phyloP scores from a whole-genome alignment of 2,797 vertebrate species.

The Myotis planiceps region DNA sequence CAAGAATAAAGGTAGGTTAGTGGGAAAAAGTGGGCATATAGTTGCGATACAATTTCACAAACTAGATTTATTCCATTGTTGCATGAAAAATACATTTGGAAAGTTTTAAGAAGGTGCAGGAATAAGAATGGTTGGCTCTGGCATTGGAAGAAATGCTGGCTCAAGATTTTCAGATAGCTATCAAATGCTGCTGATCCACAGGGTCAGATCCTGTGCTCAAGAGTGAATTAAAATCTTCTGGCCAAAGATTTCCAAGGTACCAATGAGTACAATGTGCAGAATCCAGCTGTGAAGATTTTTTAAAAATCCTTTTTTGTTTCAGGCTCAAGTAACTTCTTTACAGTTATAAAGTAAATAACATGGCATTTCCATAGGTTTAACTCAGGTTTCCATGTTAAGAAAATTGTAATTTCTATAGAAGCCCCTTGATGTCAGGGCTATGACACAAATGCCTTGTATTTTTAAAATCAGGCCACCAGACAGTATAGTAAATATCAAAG shows the following conservation, averaged over 20 bases:
- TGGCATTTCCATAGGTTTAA: slow-evolving; percentile 42
- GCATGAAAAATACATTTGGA: slow-evolving; percentile 37
- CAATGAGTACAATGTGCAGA: slow-evolving; percentile 9
- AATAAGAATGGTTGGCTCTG: slow-evolving; percentile 13
- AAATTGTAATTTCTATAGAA: slow-evolving; percentile 61
- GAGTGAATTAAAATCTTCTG: slow-evolving; percentile 52
- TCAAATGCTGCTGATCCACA: slow-evolving; percentile 27
- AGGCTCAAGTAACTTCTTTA: slow-evolving; percentile 46
- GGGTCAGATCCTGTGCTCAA: slow-evolving; percentile 27
- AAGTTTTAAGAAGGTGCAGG: slow-evolving; percentile 52
- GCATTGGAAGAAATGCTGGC: not conserved
- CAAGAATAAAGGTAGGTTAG: slow-evolving; percentile 49
- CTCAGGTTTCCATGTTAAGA: slow-evolving; percentile 30
- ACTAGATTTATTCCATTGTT: slow-evolving; percentile 53
- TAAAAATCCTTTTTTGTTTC: slow-evolving; percentile 43
- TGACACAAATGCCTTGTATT: slow-evolving; percentile 2
- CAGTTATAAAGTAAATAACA: slow-evolving; percentile 2
- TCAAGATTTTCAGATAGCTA: slow-evolving; percentile 52
- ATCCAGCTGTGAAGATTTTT: slow-evolving; percentile 61
- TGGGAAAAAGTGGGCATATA: slow-evolving; percentile 32
- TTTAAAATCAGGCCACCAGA: slow-evolving; percentile 48
- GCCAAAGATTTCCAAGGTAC: slow-evolving; percentile 50
- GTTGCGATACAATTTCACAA: slow-evolving; percentile 42
- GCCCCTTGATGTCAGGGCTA: not conserved
- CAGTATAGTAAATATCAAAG: slow-evolving; percentile 52